Base-by-base conservation (phyloP, 2,113 vertebrate genomes). In the Callocephalon fimbriatum region DNA sequence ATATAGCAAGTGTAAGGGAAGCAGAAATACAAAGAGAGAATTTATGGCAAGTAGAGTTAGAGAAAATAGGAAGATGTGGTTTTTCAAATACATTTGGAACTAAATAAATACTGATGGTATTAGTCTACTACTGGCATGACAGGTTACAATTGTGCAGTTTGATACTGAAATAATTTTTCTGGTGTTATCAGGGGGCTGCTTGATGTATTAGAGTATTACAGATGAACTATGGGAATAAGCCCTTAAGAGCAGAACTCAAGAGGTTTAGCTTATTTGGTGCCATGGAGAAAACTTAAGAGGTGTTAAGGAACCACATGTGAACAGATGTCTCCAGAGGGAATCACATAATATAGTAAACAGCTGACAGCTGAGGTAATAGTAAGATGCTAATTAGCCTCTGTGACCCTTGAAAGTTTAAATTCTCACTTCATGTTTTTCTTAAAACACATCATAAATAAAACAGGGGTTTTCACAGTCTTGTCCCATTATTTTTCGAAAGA, bases 31-130 rank as follows among this genome's bases (percentile, higher is more conserved):
- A 40, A 3, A 53, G 35, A 14, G 35, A 13, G 6, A 88, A 72
- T 40, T 90, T 88, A 81, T 44, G 58, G 44, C 40, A 76, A 79
- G 66, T 2, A 82, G 44, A 68, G 58, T n/a, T 90, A 48, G 72
- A 76, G 58, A 88, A 97, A 94, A 88, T 27, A 79, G 92, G 95
- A 96, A 97, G 90, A 75, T 88, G 90, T 82, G 82, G 53, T 81
- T 95, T 96, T 68, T 76, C 32, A 93, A 92, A 88, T 93, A 92
- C 58, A 90, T 94, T 88, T 85, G 37, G 62, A 82, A 96, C 81
- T 92, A 79, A 96, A 95, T 95, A 95, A 89, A 93, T 59, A 78
- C 42, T 59, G 65, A 29, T 15, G 35, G 26, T 19, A 67, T 42
- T 6, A 2, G 73, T 50, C n/a, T 3, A 1, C 44, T 74, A 71